These are phyloP conservation scores for Fistularia tabacaria DNA, from an alignment of 2,797 vertebrate genomes.

Conservation along the genomic window DNA sequence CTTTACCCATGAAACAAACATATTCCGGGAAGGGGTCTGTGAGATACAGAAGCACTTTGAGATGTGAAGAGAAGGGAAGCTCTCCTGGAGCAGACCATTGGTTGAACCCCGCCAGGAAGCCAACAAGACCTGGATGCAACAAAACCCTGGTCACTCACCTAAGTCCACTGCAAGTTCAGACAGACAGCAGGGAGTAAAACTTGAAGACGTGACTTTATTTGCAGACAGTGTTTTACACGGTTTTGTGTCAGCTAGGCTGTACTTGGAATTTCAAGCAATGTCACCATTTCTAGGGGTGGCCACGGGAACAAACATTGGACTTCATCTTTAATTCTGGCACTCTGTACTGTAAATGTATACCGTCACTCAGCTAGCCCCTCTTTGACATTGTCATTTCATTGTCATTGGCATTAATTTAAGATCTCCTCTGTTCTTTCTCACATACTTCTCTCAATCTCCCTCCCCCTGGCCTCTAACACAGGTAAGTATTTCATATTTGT, in stretches of 20 bases:
- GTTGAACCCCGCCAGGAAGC: background rate
- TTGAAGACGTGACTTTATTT: constrained; percentile 39
- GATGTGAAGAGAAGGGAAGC: constrained; percentile 46
- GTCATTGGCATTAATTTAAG: no score
- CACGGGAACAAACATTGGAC: constrained; percentile 20
- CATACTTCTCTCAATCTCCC: constrained; percentile 8
- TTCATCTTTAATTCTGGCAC: constrained; percentile 13
- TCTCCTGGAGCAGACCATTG: constrained; percentile 54
- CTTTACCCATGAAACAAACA: constrained; percentile 52
- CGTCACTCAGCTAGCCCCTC: no score
- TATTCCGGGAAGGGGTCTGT: constrained; percentile 64
- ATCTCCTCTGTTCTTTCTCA: constrained; percentile 1
- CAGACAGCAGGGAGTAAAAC: constrained; percentile 23
- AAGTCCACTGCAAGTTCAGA: constrained; percentile 29
- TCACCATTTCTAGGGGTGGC: constrained; percentile 17
- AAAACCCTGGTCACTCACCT: background rate
- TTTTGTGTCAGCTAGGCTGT: constrained; percentile 2
- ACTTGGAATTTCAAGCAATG: constrained; percentile 18
- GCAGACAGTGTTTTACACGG: constrained; percentile 29
- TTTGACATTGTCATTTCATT: no score
- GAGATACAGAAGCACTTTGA: constrained; percentile 47
- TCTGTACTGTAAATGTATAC: background rate
- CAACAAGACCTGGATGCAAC: no score
- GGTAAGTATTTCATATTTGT: constrained; percentile 12
- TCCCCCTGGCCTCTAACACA: background rate